phyloP scores from a whole-genome alignment of 2,888 invertebrate species.

The Biston stratarius region DNA sequence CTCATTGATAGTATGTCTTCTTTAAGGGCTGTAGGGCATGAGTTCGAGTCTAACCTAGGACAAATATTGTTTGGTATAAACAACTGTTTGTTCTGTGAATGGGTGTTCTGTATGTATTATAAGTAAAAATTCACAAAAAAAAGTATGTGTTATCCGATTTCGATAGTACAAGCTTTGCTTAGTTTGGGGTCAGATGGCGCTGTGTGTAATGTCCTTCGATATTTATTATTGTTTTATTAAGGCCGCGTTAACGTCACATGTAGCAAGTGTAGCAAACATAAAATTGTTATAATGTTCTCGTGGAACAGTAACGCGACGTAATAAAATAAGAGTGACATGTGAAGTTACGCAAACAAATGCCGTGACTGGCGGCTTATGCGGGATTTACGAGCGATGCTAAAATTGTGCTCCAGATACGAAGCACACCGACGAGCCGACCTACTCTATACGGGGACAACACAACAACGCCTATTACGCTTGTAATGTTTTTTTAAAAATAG shows the following conservation, averaged over 20 bases:
- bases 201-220: no score
- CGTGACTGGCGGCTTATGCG: constrained; percentile 45
- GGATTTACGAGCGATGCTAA: constrained; percentile 54
- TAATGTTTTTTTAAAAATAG: background rate
- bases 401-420: constrained; percentile 49
- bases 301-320: constrained; percentile 48
- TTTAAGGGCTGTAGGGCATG: no score
- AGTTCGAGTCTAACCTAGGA: no score
- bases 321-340: constrained; percentile 50
- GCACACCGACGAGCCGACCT: constrained; percentile 16
- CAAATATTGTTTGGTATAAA: background rate
- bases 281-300: constrained; percentile 42
- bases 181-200: no score
- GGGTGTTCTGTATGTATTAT: no score
- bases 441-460: constrained; percentile 15
- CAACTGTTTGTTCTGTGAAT: background rate
- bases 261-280: constrained; percentile 56
- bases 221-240: constrained; percentile 4
- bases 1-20: no score
- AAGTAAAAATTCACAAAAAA: no score
- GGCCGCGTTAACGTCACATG: constrained; percentile 43
- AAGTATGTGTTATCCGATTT: no score
- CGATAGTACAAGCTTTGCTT: no score
- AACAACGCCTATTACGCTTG: constrained; percentile 10
- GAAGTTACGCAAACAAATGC: constrained; percentile 56